Evolutionary conservation across 2,888 invertebrate genomes (phyloP), one percentile per base, ranked within the genome.

Genomic region (Aromia moschata): DNA sequence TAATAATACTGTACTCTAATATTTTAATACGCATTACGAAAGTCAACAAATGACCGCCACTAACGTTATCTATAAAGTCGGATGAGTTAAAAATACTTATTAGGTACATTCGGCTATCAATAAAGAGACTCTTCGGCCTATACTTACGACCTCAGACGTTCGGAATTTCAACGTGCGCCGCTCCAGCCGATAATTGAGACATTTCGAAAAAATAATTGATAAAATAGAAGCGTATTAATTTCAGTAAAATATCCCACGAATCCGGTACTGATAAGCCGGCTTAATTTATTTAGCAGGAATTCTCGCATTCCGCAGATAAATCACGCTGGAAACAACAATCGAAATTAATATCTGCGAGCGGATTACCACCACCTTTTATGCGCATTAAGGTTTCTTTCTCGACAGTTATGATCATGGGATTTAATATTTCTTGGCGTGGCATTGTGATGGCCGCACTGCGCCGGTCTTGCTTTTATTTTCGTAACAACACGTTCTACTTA

Each of bases 291-390:
- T 37, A 16, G 38, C 38, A 47, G 30, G 36, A 46, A 56, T 56
- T 56, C 47, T 25, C 18, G 10, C 47, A 56, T 56, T 47, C 56
- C 30, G 15, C 16, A 38, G 47, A 55, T 55, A 55, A 55, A 46
- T 46, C 38, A 37, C 37, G 18, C 37, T 45, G 38, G 20, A 56
- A 40, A 30, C 56, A 47, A 56, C 56, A 56, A 56, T 56, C 49
- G 20, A 56, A 56, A 41, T 56, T 56, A 56, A 56, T 56, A 56
- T 36, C 9, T 36, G n/a, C 56, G 33, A 56, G 53, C 16, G 44
- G 53, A 53, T 53, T 43, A 53, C 44, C 41, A 38, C 44, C 36
- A 31, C 41, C 41, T 53, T 53, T 31, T 44, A 53, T 17, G 46
- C 16, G 36, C 46, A 44, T 53, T 53, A 53, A 53, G 17, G 44